phyloP scores from a whole-genome alignment of 1,140 invertebrate genomes.

The Leptoteleia sp. region DNA sequence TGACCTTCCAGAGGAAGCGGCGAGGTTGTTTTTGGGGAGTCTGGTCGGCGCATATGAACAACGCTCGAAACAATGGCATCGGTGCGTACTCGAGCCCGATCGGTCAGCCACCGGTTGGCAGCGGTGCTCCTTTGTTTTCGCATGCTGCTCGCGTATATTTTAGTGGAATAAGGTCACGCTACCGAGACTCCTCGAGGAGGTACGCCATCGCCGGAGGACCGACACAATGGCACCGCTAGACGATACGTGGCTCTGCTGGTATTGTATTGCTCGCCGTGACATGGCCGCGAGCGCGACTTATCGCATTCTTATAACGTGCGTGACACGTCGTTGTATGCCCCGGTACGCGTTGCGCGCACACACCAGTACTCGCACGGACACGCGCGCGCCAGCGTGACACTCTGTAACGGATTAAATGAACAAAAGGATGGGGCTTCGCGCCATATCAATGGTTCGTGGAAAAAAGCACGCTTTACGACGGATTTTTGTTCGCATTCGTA shows the following conservation, averaged over 20 bases:
- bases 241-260: slow-evolving; percentile 63
- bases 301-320: slow-evolving; percentile 78
- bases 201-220: slow-evolving; percentile 69
- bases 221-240: slow-evolving; percentile 73
- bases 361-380: slow-evolving; percentile 9
- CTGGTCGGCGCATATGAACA: slow-evolving; percentile 47
- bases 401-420: slow-evolving; percentile 60
- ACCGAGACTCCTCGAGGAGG: slow-evolving; percentile 67
- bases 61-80: slow-evolving; percentile 66
- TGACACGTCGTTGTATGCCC: slow-evolving; percentile 70
- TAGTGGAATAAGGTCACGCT: slow-evolving; percentile 77
- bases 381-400: slow-evolving; percentile 23
- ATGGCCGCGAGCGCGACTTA: slow-evolving; percentile 72
- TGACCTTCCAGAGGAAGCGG: slow-evolving; percentile 53
- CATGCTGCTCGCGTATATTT: slow-evolving; percentile 75
- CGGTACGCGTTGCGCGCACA: slow-evolving; percentile 54
- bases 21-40: slow-evolving; percentile 54
- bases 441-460: slow-evolving; percentile 40
- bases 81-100: slow-evolving; percentile 71
- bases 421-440: slow-evolving; percentile 57
- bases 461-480: slow-evolving; percentile 15
- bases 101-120: slow-evolving; percentile 66
- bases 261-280: slow-evolving; percentile 68
- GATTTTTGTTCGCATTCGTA: slow-evolving; percentile 21
- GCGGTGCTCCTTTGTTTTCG: slow-evolving; percentile 68